These are phyloP conservation scores for Cyprinodon diabolis DNA, from an alignment of 2,797 vertebrate species.

Conservation along the genomic window DNA sequence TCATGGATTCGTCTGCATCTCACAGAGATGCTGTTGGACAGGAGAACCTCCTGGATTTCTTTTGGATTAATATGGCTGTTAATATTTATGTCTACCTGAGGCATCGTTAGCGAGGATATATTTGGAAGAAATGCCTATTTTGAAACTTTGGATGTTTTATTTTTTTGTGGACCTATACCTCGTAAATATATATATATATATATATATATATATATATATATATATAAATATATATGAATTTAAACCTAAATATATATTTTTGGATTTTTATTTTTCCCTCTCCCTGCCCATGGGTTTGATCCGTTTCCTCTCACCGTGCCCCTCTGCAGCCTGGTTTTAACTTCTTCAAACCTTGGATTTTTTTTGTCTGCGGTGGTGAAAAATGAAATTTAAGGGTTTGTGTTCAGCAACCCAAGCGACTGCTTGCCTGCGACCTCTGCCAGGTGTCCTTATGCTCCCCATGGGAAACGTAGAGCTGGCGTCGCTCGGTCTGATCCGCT, in stretches of 20 bases:
- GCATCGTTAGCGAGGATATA: constrained; percentile 55
- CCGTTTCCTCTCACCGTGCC: constrained; percentile 48
- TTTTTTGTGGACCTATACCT: constrained; percentile 84
- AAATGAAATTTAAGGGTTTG: constrained; percentile 9
- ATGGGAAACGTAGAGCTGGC: constrained; percentile 51
- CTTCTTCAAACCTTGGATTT: constrained; percentile 22
- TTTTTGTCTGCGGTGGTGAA: constrained; percentile 28
- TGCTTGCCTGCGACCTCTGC: constrained; percentile 39
- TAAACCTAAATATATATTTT: constrained; percentile 85
- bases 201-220: constrained; percentile 83
- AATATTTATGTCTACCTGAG: constrained; percentile 73
- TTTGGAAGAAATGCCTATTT: constrained; percentile 74
- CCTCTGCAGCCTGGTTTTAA: constrained; percentile 31
- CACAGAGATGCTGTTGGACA: constrained; percentile 50
- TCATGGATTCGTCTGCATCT: constrained; percentile 16
- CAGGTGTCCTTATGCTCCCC: constrained; percentile 51
- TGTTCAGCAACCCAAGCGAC: constrained; percentile 31
- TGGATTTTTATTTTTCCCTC: constrained; percentile 73
- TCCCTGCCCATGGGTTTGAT: constrained; percentile 49
- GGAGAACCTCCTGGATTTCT: constrained; percentile 63
- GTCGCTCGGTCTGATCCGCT: constrained; percentile 22
- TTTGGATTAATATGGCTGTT: constrained; percentile 66
- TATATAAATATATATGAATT: constrained; percentile 81
- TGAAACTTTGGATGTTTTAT: constrained; percentile 65
- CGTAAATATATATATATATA: constrained; percentile 83